phyloP scores from a whole-genome alignment of 1,140 invertebrate genomes.

The Hypothenemus hampei region DNA sequence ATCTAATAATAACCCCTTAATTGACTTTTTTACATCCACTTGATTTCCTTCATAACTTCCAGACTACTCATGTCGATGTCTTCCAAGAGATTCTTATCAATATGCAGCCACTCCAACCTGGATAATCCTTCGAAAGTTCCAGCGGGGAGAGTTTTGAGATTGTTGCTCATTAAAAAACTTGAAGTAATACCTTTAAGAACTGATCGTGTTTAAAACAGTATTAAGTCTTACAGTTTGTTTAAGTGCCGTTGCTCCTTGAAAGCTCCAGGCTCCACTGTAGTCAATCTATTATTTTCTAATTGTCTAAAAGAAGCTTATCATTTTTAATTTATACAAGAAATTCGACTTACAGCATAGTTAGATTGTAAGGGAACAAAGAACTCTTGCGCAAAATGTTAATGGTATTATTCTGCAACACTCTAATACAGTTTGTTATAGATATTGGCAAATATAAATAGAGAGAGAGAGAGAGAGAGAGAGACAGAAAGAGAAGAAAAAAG shows the following conservation, averaged over 20 bases:
- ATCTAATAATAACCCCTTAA: too few species aligned
- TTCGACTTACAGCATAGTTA: constrained; percentile 10
- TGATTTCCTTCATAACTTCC: neutral
- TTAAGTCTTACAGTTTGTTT: constrained; percentile 14
- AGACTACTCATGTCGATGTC: constrained; percentile 14
- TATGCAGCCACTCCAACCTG: constrained; percentile 16
- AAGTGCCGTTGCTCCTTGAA: constrained; percentile 10
- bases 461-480: too few species aligned
- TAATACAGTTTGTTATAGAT: neutral
- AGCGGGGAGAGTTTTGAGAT: neutral
- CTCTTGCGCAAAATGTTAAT: constrained; percentile 1
- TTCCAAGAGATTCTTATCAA: constrained; percentile 14
- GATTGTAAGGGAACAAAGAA: constrained; percentile 9
- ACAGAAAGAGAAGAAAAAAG: too few species aligned
- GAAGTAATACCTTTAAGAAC: neutral
- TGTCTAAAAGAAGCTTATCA: constrained; percentile 1
- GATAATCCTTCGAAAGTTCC: constrained; percentile 4
- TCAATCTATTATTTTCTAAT: constrained; percentile 8
- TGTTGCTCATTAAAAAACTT: constrained; percentile 21
- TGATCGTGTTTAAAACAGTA: neutral
- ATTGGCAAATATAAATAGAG: too few species aligned
- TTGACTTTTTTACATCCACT: constrained; percentile 19
- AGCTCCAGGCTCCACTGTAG: neutral
- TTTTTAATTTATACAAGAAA: neutral
- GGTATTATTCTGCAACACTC: constrained; percentile 7